These are phyloP conservation scores for Tanypteryx hageni DNA, from an alignment of 2,888 invertebrate genomes.

Conservation along the genomic window DNA sequence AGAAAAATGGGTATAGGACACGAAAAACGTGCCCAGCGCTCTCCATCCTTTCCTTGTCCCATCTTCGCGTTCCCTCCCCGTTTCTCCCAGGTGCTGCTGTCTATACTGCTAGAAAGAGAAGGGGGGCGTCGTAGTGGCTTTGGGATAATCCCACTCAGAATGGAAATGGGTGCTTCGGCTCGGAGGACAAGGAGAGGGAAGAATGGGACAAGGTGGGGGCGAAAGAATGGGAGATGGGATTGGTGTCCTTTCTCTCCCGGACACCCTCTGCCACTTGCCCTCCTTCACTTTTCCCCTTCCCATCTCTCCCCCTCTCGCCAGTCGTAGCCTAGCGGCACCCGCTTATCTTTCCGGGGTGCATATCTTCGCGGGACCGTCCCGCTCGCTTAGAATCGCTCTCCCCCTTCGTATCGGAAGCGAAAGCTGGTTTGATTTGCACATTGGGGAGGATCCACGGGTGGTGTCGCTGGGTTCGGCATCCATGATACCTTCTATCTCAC, in stretches of 20 bases:
- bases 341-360: not conserved
- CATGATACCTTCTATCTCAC: too few relatives aligned
- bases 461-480: too few relatives aligned
- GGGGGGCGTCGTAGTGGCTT: not conserved
- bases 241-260: slow-evolving; percentile 18
- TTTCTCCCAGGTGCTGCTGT: not conserved
- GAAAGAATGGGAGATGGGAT: slow-evolving; percentile 6
- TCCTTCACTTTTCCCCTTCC: too few relatives aligned
- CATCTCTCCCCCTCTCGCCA: too few relatives aligned
- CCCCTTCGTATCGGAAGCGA: not conserved
- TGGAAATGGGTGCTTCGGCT: not conserved
- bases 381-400: not conserved
- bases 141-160: slow-evolving; percentile 21
- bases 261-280: slow-evolving; percentile 24
- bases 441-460: not conserved
- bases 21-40: not conserved
- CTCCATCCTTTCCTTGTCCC: not conserved
- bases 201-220: not conserved
- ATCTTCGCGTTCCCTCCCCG: not conserved
- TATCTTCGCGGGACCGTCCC: not conserved
- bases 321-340: not conserved
- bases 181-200: not conserved
- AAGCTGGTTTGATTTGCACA: not conserved
- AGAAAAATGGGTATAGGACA: not conserved
- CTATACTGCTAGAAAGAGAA: too few relatives aligned